phyloP scores from a whole-genome alignment of 2,797 vertebrate genomes.

The Acanthiza pusilla region DNA sequence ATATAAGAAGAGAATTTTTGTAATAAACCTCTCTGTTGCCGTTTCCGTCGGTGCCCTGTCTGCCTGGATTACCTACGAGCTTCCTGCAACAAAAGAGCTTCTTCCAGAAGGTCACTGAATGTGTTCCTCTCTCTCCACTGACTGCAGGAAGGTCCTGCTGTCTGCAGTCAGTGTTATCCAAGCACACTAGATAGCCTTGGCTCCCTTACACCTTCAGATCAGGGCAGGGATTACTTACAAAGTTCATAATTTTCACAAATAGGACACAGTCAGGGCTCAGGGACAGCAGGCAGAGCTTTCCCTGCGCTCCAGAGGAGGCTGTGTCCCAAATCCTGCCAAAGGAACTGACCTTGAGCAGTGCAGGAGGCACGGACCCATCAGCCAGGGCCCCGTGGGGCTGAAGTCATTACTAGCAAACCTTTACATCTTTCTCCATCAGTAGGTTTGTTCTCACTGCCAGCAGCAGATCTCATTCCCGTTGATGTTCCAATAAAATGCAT shows the following conservation, averaged over 20 bases:
- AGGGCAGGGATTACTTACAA: background rate
- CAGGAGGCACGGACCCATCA: background rate
- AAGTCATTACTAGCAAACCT: background rate
- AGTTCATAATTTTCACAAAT: accelerated
- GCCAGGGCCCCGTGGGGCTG: background rate
- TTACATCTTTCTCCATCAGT: background rate
- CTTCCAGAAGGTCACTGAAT: background rate
- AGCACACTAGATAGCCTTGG: background rate
- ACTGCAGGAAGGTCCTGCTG: background rate
- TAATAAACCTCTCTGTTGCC: too few relatives aligned
- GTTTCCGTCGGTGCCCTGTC: too few relatives aligned
- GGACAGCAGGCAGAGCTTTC: background rate
- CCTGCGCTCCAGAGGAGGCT: background rate
- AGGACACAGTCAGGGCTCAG: background rate
- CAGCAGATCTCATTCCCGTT: background rate
- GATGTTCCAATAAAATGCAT: background rate
- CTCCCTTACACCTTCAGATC: background rate
- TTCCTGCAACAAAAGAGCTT: too few relatives aligned
- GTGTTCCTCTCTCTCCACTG: background rate
- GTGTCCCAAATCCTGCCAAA: background rate
- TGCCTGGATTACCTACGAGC: too few relatives aligned
- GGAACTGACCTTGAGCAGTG: background rate
- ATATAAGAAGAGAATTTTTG: too few relatives aligned
- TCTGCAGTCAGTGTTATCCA: background rate
- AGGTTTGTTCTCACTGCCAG: background rate